These are phyloP conservation scores for Melanotaenia boesemani DNA, from an alignment of 2,797 vertebrate genomes.

Conservation along the genomic window DNA sequence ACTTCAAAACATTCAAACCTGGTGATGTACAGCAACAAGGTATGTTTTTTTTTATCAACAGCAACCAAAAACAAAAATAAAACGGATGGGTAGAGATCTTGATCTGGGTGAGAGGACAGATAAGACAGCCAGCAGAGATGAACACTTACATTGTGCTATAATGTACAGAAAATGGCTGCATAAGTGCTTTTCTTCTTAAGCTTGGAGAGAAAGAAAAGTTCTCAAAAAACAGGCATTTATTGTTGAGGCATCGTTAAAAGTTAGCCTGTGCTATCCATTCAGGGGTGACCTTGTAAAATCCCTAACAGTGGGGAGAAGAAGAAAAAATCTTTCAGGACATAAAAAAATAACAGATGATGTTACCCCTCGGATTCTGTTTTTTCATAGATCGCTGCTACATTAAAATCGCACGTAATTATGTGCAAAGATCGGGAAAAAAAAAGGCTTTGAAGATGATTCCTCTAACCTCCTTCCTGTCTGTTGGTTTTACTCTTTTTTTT, in stretches of 20 bases:
- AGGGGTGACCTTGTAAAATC: slow-evolving; percentile 61
- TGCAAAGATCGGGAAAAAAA: slow-evolving; percentile 70
- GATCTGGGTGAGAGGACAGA: slow-evolving; percentile 42
- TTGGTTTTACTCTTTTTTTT: slow-evolving; percentile 33
- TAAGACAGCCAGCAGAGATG: slow-evolving; percentile 65
- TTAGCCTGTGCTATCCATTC: slow-evolving; percentile 80
- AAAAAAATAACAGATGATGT: slow-evolving; percentile 60
- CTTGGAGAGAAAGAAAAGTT: slow-evolving; percentile 46
- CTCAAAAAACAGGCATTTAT: slow-evolving; percentile 58
- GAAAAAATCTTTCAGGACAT: slow-evolving; percentile 70
- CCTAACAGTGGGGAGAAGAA: slow-evolving; percentile 44
- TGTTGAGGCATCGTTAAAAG: slow-evolving; percentile 74
- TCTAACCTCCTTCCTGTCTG: slow-evolving; percentile 66
- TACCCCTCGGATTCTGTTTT: slow-evolving; percentile 64
- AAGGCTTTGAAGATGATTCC: slow-evolving; percentile 79
- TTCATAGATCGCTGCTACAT: slow-evolving; percentile 84
- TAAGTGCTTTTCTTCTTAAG: slow-evolving; percentile 81
- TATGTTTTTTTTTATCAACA: slow-evolving; percentile 40
- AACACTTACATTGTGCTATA: slow-evolving; percentile 80
- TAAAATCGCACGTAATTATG: slow-evolving; percentile 80
- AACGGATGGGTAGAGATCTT: slow-evolving; percentile 31
- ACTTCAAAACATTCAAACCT: slow-evolving; percentile 73
- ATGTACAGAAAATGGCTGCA: slow-evolving; percentile 80
- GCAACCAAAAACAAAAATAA: slow-evolving; percentile 28
- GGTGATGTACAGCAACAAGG: slow-evolving; percentile 40